Evolutionary conservation across 2,888 invertebrate genomes (phyloP), one percentile per base, ranked within the genome.

Genomic region (Agrotis clavis): DNA sequence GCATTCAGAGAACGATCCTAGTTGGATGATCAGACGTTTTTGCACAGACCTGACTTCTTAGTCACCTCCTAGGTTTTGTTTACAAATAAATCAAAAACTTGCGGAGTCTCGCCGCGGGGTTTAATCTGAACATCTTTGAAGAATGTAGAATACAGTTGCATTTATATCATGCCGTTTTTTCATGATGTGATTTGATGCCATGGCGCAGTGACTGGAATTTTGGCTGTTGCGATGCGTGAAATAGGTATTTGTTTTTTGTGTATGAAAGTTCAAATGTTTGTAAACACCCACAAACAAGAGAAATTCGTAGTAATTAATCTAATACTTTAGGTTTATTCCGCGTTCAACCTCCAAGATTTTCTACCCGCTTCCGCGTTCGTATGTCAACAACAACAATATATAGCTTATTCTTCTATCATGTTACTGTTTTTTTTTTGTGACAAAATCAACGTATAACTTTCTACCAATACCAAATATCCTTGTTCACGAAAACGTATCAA

Each of bases 41-140:
- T 83, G 79, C 71, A 19, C 67, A 63, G 73, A 70, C 60, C 54
- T 56, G 14, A 61, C 21, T 50, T 70, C 74, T 87, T 85, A 84
- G 73, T 85, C 85, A 83, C 69, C 72, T 65, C 35, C 62, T 62
- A 60, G 45, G 61, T 51, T 71, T 75, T 85, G 84, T 85, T 85
- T 85, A 85, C 84, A 77, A 85, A 85, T 84, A 85, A 77, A 83
- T 63, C 62, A 65, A 72, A 64, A 72, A 63, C n/a, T 30, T 21
- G 51, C 41, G 25, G n/a, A 25, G 47, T 19, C 7, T 48, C 63
- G 50, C 54, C 41, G 21, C 67, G 21, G 25, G 63, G 41, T 41
- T 54, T 50, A 25, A 65, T 74, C 63, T 51, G 57, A 53, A 57
- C 47, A 51, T 18, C 7, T 68, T 47, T 51, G 25, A 48, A 14